These are phyloP conservation scores for Limulus polyphemus DNA, from an alignment of 2,888 invertebrate species.

Conservation along the genomic window DNA sequence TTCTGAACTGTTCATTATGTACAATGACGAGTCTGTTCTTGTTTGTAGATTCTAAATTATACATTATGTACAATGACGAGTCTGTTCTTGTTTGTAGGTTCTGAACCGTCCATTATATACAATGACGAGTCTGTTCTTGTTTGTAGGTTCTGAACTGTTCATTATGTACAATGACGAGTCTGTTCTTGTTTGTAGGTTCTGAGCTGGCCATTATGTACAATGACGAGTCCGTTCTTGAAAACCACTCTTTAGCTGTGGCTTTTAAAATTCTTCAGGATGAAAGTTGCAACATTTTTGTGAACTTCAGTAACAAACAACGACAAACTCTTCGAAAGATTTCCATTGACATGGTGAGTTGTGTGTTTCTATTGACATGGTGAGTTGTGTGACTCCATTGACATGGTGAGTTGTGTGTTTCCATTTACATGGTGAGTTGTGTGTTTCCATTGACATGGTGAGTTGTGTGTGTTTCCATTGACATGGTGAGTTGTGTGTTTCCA, in stretches of 20 bases:
- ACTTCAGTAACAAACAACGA: constrained; percentile 88
- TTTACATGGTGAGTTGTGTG: too few relatives aligned
- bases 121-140: neutral
- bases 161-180: constrained; percentile 99
- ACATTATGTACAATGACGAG: too few relatives aligned
- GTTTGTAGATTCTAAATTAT: constrained; percentile 35
- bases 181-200: constrained; percentile 52
- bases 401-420: too few relatives aligned
- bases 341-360: constrained; percentile 46
- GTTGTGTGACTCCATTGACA: too few relatives aligned
- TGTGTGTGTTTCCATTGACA: too few relatives aligned
- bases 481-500: too few relatives aligned
- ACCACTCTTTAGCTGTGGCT: constrained; percentile 97
- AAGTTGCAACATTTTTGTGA: constrained; percentile 93
- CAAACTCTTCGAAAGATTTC: constrained; percentile 96
- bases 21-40: constrained; percentile 98
- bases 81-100: too few relatives aligned
- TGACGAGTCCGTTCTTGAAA: constrained; percentile 52
- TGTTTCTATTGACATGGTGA: too few relatives aligned
- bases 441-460: too few relatives aligned
- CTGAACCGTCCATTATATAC: too few relatives aligned
- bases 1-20: constrained; percentile 97
- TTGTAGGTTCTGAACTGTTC: constrained; percentile 82
- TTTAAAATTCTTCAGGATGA: constrained; percentile 89
- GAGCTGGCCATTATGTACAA: too few relatives aligned